Conservation (phyloP, 2,113 vertebrate species). For the Bothrops jararaca region DNA sequence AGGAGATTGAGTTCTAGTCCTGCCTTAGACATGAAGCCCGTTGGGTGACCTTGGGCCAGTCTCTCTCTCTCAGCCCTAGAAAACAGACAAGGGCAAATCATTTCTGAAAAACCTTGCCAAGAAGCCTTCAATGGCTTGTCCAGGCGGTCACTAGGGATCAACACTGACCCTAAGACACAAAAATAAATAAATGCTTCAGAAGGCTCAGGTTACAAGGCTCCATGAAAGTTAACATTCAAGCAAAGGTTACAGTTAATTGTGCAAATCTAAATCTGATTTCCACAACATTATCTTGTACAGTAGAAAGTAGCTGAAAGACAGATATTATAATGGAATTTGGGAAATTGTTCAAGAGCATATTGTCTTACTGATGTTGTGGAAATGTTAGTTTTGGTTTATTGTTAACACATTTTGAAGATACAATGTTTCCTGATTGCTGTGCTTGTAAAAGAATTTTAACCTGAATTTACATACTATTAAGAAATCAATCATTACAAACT, state of each 20-base stretch:
- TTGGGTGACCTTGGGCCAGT: not conserved
- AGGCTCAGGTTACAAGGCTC: not conserved
- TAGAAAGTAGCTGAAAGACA: not conserved
- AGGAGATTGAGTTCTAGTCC: not conserved
- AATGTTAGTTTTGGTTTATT: not conserved
- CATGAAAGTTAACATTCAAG: not conserved
- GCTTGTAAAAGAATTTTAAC: rapidly evolving
- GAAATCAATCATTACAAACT: not conserved
- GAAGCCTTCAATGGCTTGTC: not conserved
- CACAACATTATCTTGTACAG: not conserved
- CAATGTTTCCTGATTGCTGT: not conserved
- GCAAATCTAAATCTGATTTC: not conserved
- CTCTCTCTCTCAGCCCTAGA: not conserved
- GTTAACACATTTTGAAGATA: not conserved
- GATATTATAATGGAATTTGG: not conserved
- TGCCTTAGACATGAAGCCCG: not conserved
- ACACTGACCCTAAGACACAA: not conserved
- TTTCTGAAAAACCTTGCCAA: not conserved
- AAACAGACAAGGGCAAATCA: not conserved
- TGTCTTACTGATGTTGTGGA: not conserved
- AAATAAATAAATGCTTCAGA: not conserved
- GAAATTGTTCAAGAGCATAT: not conserved
- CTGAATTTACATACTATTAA: not conserved
- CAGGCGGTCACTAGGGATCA: not conserved
- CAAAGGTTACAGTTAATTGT: not conserved